These are phyloP conservation scores for Aphelenchoides besseyi DNA, from an alignment of 1,140 invertebrate species.

Conservation along the genomic window DNA sequence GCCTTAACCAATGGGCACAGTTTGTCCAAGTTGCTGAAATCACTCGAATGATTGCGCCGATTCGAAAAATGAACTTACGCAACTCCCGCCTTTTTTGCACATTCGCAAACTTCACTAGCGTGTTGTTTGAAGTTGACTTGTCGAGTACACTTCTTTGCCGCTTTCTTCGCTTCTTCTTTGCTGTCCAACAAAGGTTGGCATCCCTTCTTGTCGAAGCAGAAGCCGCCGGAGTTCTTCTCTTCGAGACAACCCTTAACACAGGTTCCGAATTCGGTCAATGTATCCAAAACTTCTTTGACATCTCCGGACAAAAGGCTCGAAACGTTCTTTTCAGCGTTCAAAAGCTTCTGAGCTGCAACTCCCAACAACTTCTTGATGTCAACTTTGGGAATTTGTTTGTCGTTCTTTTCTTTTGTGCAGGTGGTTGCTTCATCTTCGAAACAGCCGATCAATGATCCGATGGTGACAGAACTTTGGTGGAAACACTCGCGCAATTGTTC, in stretches of 20 bases:
- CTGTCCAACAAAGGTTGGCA: slow-evolving; percentile 12
- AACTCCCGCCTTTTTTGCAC: slow-evolving; percentile 5
- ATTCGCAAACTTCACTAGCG: slow-evolving; percentile 19
- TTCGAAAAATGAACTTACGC: neutral
- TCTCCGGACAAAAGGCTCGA: neutral
- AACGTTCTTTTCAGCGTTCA: neutral
- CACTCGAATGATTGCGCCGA: neutral
- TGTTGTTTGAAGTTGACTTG: neutral
- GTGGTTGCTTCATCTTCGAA: slow-evolving; percentile 16
- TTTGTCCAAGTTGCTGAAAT: slow-evolving; percentile 1
- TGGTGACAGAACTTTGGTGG: neutral
- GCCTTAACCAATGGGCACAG: slow-evolving; percentile 4
- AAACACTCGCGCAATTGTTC: slow-evolving; percentile 11
- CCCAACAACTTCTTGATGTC: slow-evolving; percentile 13
- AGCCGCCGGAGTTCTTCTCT: slow-evolving; percentile 29
- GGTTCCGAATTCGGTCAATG: slow-evolving; percentile 15
- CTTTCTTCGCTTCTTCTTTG: slow-evolving; percentile 17
- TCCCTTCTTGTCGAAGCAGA: slow-evolving; percentile 29
- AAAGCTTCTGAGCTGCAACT: neutral
- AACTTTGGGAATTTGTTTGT: neutral
- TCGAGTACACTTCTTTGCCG: slow-evolving; percentile 14
- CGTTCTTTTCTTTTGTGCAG: slow-evolving; percentile 6
- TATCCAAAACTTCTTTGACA: slow-evolving; percentile 20
- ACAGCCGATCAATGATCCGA: neutral
- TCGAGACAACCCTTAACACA: slow-evolving; percentile 30